Evolutionary conservation across 1,140 invertebrate genomes (phyloP), one percentile per base, ranked within the genome.

Genomic region (Leptonema lineaticorne): DNA sequence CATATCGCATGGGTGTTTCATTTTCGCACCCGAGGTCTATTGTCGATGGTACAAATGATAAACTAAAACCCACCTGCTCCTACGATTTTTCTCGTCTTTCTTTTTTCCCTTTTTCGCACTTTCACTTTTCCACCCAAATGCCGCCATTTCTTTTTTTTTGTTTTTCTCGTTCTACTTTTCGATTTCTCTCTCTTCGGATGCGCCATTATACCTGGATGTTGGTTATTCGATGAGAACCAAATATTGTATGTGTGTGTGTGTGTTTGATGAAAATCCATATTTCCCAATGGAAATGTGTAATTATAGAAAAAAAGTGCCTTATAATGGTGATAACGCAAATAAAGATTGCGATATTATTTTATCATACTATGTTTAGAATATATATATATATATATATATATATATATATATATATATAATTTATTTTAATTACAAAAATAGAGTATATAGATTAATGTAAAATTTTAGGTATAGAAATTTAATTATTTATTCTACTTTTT

Each of bases 31-130:
- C 50, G 20, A 59, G 63, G 67, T 71, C 67, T 53, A 56, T 69
- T 66, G 67, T 69, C 66, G 67, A 69, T 30, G 28, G 45, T 62
- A 68, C 70, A 71, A 68, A 71, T 71, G 70, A 71, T 69, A 71
- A 71, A 66, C 67, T 69, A 68, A 58, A 50, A 53, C 53, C 53
- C 67, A 66, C 67, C 67, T 69, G 70, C 28, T 46, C 63, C 22
- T 28, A 24, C 37, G 37, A 41, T 14, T 41, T 26, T 53, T 53
- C 22, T 24, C 16, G 11, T 45, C 22, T 53, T 53, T 26, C 50
- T 53, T 53, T 53, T 22, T 9, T 14, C 2, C 37, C 37, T 53
- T 22, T 18, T 48, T 48, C 46, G 50, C 20, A 22, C 50, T 26
- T 24, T 26, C 11, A 26, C 16, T 45, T 45, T 45, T 45, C 11